These are phyloP conservation scores for Chascanopsetta lugubris DNA, from an alignment of 2,113 vertebrate genomes.

Conservation along the genomic window DNA sequence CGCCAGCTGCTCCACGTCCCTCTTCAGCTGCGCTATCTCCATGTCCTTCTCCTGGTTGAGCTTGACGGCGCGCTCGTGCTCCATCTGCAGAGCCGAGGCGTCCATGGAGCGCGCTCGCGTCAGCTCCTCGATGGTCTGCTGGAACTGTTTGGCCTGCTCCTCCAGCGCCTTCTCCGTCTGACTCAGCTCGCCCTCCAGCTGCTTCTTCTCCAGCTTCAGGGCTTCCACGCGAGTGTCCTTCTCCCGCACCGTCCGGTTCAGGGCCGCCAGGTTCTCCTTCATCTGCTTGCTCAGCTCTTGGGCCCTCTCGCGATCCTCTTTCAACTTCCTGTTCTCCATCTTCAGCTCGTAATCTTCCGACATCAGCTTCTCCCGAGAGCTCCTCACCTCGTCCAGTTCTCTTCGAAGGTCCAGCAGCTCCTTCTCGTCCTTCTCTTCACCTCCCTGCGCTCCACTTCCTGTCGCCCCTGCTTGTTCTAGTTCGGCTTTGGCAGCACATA, in stretches of 20 bases:
- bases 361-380: conserved; percentile 78
- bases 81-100: conserved; percentile 82
- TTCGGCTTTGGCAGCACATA: conserved; percentile 69
- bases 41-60: conserved; percentile 89
- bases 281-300: conserved; percentile 82
- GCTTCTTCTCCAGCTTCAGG: conserved; percentile 86
- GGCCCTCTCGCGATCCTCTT: conserved; percentile 31
- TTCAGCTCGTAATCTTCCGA: conserved; percentile 85
- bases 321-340: conserved; percentile 86
- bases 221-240: conserved; percentile 86
- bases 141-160: conserved; percentile 84
- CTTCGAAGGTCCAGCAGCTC: conserved; percentile 82
- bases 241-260: conserved; percentile 81
- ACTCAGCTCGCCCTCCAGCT: conserved; percentile 83
- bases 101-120: conserved; percentile 80
- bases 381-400: conserved; percentile 81
- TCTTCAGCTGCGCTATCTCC: conserved; percentile 84
- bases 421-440: conserved; percentile 72
- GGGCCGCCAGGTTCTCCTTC: conserved; percentile 75
- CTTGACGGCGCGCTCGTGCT: conserved; percentile 84
- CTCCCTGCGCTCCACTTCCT: conserved; percentile 39
- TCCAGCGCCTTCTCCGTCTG: conserved; percentile 79
- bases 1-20: conserved; percentile 83
- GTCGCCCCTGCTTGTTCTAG: conserved; percentile 61
- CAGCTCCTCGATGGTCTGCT: conserved; percentile 86